Base-by-base conservation (phyloP, 2,113 vertebrate genomes). In the Alaudala cheleensis region DNA sequence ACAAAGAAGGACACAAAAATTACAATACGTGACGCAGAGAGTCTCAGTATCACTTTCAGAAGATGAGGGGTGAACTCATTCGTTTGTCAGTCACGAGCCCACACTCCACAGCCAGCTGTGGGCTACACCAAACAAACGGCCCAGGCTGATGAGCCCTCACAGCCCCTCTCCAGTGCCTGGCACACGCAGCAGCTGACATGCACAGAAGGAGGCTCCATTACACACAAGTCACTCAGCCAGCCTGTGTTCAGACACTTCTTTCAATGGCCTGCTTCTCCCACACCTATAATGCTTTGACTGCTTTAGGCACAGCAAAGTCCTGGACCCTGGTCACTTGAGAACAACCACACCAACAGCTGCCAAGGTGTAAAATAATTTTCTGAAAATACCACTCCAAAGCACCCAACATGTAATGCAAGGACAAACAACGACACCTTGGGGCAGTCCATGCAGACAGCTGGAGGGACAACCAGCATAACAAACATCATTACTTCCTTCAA, bases 1-100 rank as follows among this genome's bases (percentile, higher is more conserved):
- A 99, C 98, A 98, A 98, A 98, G 96, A 98, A 99, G 98, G 98
- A 98, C 98, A 96, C 95, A 96, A 90, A 91, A 90, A 96, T 88
- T 88, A 88, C 92, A 96, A 92, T n/a, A 69, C 4, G 0, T 67
- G 78, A 84, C 18, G 79, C 2, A 0, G 91, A 93, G 80, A 95
- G 82, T 92, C 62, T 82, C 61, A 50, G 88, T 92, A 93, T 94
- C 90, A 49, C 88, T 96, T 95, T 76, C 93, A 87, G 22, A 81
- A 54, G 25, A 60, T 40, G 81, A 96, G 92, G 91, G 85, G 81
- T 84, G 87, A 94, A 77, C 73, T 94, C 85, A 92, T 80, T 95
- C 76, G 54, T 81, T 94, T 93, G 77, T 92, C 92, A 90, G 85
- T 95, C 94, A 90, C 60, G 79, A 97, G 79, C 39, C 28, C 26